phyloP scores from a whole-genome alignment of 2,888 invertebrate species.

The Morpho helenor region DNA sequence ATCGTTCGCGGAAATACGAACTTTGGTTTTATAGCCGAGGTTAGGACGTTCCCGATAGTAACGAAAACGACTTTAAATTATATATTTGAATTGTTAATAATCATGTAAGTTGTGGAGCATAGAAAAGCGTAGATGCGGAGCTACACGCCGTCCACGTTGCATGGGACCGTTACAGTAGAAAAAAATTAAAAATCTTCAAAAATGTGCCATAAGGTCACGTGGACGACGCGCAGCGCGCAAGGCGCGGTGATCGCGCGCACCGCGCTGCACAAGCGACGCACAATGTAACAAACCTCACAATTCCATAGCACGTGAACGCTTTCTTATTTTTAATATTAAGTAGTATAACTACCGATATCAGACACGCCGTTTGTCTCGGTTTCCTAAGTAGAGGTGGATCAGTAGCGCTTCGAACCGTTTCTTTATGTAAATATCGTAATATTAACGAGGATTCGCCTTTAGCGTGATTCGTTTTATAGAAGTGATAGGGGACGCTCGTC shows the following conservation, averaged over 20 bases:
- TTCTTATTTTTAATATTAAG: slow-evolving; percentile 73
- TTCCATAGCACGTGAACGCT: slow-evolving; percentile 68
- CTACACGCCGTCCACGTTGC: slow-evolving; percentile 28
- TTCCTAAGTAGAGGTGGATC: slow-evolving; percentile 73
- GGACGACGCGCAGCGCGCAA: slow-evolving; percentile 22
- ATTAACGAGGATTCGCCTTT: slow-evolving; percentile 61
- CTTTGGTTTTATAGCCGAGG: slow-evolving; percentile 40
- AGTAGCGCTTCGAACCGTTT: slow-evolving; percentile 74
- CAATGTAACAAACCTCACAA: slow-evolving; percentile 61
- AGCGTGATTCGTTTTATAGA: slow-evolving; percentile 60
- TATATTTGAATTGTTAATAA: slow-evolving; percentile 61
- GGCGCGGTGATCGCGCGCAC: slow-evolving; percentile 18
- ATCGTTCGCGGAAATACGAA: slow-evolving; percentile 49
- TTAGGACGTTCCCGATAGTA: slow-evolving; percentile 60
- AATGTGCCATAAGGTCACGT: slow-evolving; percentile 10
- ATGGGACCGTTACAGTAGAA: background rate
- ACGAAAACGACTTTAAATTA: slow-evolving; percentile 50
- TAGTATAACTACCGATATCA: slow-evolving; percentile 68
- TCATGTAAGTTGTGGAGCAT: slow-evolving; percentile 55
- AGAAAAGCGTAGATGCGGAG: slow-evolving; percentile 42
- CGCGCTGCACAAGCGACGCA: slow-evolving; percentile 56
- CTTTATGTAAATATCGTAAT: slow-evolving; percentile 74
- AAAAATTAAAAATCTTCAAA: too few species aligned
- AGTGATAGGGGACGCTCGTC: slow-evolving; percentile 38
- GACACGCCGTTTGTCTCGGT: slow-evolving; percentile 65